phyloP scores from a whole-genome alignment of 2,888 invertebrate genomes.

The Corbicula japonica region DNA sequence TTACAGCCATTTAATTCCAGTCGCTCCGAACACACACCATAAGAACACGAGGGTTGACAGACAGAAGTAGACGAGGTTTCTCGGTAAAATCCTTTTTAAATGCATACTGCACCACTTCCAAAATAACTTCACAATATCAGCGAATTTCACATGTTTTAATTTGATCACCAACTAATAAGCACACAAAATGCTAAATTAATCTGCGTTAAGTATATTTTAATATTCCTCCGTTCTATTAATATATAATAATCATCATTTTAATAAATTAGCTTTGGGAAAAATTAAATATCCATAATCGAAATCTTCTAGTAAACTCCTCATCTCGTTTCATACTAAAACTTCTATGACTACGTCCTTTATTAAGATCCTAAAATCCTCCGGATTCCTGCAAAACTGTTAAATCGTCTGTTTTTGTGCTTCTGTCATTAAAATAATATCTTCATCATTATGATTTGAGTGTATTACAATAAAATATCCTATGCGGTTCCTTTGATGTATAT shows the following conservation, averaged over 20 bases:
- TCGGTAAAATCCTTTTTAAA: slow-evolving; percentile 19
- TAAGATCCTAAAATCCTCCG: too few relatives aligned
- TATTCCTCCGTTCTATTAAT: too few relatives aligned
- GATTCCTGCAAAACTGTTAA: too few relatives aligned
- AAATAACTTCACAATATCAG: background rate
- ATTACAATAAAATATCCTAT: slow-evolving; percentile 16
- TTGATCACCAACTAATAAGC: background rate
- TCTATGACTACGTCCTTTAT: too few relatives aligned
- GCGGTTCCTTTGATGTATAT: slow-evolving; percentile 37
- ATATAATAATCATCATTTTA: too few relatives aligned
- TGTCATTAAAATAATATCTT: slow-evolving; percentile 31
- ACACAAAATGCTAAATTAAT: background rate
- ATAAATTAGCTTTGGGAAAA: too few relatives aligned
- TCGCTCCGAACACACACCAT: slow-evolving; percentile 35
- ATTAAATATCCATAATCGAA: too few relatives aligned
- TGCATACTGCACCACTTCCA: background rate
- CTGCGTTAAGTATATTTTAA: too few relatives aligned
- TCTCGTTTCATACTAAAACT: too few relatives aligned
- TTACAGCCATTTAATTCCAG: slow-evolving; percentile 45
- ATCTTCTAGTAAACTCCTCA: too few relatives aligned
- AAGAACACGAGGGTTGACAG: slow-evolving; percentile 5
- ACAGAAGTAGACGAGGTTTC: slow-evolving; percentile 9
- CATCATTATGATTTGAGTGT: slow-evolving; percentile 9
- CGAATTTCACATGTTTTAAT: slow-evolving; percentile 3
- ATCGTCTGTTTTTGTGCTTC: too few relatives aligned